Base-by-base conservation (phyloP, 2,113 vertebrate species). In the Oceanodroma tethys region DNA sequence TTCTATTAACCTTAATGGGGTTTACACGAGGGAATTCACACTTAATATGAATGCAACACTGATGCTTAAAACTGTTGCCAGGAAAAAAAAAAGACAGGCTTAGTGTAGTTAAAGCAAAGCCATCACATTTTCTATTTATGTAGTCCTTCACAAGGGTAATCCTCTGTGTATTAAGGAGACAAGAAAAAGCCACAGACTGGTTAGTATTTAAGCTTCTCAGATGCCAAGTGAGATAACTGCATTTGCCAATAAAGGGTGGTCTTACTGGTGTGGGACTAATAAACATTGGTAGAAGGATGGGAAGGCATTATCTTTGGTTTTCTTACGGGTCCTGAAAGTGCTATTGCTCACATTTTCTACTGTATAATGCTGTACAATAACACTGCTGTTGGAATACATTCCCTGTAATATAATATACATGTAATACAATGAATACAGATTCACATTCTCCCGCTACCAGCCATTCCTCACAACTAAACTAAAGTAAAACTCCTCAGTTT, bases 1-100 rank as follows among this genome's bases (percentile, higher is more conserved):
- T 97, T 97, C 91, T 89, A 94, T 97, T 96, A 97, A 91, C 52
- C 80, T 93, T 95, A 95, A 96, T 94, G 81, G 78, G 93, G 94
- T 92, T 96, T 97, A 86, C 96, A 95, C 27, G 1, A 60, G 95
- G 52, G 95, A 94, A 96, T 95, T 96, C 82, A 72, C 76, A 80
- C 91, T 96, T 96, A 96, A 88, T 96, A 88, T 40, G 82, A 59
- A 96, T 94, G 86, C 71, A 92, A 79, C 56, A 52, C 87, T 67
- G 60, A 74, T 73, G 75, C 79, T 91, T 82, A 75, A 97, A 89
- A 95, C 74, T 78, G 58, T 81, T 96, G 84, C 93, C 85, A 97
- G 78, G 38, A 55, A 52, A 72, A 85, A 59, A 34, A 75, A 87
- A 43, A 43, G 68, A 45, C 63, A 47, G 40, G 32, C 53, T 86